These are phyloP conservation scores for Nibea albiflora DNA, from an alignment of 2,113 vertebrate genomes.

Conservation along the genomic window DNA sequence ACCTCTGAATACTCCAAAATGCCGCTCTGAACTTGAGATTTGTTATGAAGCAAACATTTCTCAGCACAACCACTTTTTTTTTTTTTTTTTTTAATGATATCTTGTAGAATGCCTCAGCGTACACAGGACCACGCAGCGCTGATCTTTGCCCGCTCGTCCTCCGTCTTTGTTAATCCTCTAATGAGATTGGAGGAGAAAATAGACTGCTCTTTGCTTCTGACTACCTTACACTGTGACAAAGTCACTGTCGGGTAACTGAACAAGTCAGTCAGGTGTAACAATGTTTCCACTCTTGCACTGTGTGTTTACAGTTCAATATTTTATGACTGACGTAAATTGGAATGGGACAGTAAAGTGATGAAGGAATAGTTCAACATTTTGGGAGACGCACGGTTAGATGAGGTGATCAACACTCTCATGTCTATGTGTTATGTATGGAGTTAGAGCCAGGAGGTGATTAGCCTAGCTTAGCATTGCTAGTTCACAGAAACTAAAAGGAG, in stretches of 20 bases:
- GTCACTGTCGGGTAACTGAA: constrained; percentile 56
- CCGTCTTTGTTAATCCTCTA: constrained; percentile 82
- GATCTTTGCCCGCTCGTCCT: constrained; percentile 69
- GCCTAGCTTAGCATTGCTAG: no score
- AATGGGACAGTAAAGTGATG: neutral
- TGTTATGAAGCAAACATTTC: constrained; percentile 10
- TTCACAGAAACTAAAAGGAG: no score
- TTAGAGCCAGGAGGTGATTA: no score
- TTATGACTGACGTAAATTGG: neutral
- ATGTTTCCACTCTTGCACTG: neutral
- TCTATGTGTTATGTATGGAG: neutral
- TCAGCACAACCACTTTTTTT: neutral
- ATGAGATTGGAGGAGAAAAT: constrained; percentile 83
- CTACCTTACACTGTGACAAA: constrained; percentile 72
- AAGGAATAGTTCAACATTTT: neutral
- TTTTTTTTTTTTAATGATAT: neutral
- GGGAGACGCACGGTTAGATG: neutral
- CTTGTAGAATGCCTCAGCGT: constrained; percentile 16
- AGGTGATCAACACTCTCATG: neutral
- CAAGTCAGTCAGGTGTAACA: constrained; percentile 42
- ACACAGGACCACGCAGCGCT: constrained; percentile 8
- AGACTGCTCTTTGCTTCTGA: constrained; percentile 74
- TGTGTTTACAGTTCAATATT: neutral
- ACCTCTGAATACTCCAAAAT: constrained; percentile 35
- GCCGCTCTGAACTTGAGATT: neutral